phyloP scores from a whole-genome alignment of 2,113 vertebrate genomes.

The Mixornis gularis region DNA sequence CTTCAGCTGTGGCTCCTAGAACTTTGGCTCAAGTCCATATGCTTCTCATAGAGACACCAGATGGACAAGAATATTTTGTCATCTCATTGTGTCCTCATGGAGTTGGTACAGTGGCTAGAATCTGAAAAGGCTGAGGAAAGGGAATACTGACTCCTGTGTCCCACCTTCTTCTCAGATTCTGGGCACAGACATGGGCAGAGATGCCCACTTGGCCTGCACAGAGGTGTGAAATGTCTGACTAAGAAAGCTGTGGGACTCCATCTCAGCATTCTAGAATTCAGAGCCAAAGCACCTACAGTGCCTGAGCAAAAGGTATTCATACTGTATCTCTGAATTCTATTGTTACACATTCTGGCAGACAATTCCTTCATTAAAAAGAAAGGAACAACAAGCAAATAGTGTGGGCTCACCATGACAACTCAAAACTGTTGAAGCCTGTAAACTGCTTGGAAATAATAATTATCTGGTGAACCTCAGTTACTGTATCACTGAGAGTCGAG shows the following conservation, averaged over 20 bases:
- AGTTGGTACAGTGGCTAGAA: background rate
- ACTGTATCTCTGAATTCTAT: background rate
- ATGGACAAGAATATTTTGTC: slow-evolving; percentile 35
- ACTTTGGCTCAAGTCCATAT: slow-evolving; percentile 7
- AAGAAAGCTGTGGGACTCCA: background rate
- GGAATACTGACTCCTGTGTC: background rate
- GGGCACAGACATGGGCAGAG: background rate
- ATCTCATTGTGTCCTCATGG: background rate
- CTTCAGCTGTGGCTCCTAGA: slow-evolving; percentile 10
- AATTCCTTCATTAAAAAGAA: background rate
- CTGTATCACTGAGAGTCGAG: background rate
- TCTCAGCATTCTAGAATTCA: background rate
- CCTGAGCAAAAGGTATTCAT: background rate
- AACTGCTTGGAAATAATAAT: background rate
- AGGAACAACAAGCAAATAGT: background rate
- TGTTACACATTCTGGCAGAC: background rate
- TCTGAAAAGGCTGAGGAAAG: background rate
- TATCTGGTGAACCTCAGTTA: background rate
- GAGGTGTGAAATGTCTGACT: slow-evolving; percentile 5
- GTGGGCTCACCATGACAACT: background rate
- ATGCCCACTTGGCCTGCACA: background rate
- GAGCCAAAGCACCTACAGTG: slow-evolving; percentile 6
- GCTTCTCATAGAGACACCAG: slow-evolving; percentile 21
- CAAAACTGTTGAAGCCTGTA: background rate
- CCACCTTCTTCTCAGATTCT: background rate